Evolutionary conservation across 2,888 invertebrate genomes (phyloP), one percentile per base, ranked within the genome.

Genomic region (Clostera curtula): DNA sequence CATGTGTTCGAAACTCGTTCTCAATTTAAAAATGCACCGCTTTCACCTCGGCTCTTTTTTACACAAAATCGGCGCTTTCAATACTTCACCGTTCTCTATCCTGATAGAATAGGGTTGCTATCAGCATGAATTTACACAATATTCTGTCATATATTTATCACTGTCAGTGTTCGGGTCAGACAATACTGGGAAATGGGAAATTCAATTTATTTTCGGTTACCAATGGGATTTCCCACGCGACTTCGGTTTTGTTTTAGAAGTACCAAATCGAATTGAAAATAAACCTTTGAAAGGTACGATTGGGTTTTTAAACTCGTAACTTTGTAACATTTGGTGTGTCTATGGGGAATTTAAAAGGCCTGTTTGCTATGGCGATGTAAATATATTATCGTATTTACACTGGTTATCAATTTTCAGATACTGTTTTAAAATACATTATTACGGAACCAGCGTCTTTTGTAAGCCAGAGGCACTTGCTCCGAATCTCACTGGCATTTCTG

Each of bases 201-300:
- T 68, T 68, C 67, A 72, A 77, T 74, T 77, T 73, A 62, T 65
- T 66, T 70, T 63, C 51, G 59, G 49, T 50, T 51, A 47, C 53
- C 52, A 57, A 42, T 50, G 37, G 63, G 71, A 75, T 74, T 75
- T 75, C 76, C 74, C 74, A 48, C 22, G 66, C 46, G 74, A 33
- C 49, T 68, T 64, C 47, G 43, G 47, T 62, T 56, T 55, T 59
- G 56, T 55, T 49, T 50, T 47, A 53, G 54, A 56, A 49, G 37
- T 31, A 44, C 40, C 46, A 53, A 49, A 53, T 45, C 35, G 33
- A 49, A 54, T 49, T 49, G 44, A 41, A 44, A 41, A 44, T 39
- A 43, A 45, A 43, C 25, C 24, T 27, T 28, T 21, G 10, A 6
- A 28, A 35, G 31, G 27, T 34, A 37, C 31, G 38, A 42, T 29